Evolutionary conservation across 1,140 invertebrate species (phyloP), one percentile per base, ranked within the genome.

Genomic region (Calliopsis andreniformis): DNA sequence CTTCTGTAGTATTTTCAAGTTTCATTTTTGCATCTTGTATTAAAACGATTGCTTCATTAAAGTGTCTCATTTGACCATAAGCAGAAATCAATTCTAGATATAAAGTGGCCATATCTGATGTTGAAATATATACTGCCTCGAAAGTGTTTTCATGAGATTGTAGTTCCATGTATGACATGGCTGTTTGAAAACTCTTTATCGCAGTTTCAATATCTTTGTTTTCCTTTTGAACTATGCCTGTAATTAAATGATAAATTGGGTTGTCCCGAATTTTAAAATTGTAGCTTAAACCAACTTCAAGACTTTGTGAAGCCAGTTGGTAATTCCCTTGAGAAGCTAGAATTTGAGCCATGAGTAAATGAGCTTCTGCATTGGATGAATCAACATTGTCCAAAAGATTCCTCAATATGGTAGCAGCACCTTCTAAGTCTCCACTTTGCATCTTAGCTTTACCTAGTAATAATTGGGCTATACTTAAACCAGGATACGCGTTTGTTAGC

Each of bases 191-290:
- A 70, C 95, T 96, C 64, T 95, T 94, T 59, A 97, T 93, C 0
- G 96, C 95, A 64, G 96, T 95, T 47, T 95, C 93, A 5, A 95
- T 89, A 81, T 98, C 94, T 30, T 94, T 94, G 70, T 95, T 93
- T 84, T 96, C 94, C 86, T 96, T 98, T 56, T 97, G 94, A 51
- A 99, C 95, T 28, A 96, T 92, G 0, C 97, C 97, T 82, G 95
- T 94, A 0, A 98, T 94, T 53, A 98, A 93, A 92, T 99, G 96
- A 89, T 97, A 99, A 83, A 98, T 92, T 0, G 98, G 97, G 90
- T 97, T 96, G 70, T 99, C 97, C 82, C 97, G 91, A 0, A 98
- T 95, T 91, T 97, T 95, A 87, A 99, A 98, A 91, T 98, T 97
- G 87, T 96, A 96, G 86, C 97, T 98, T 0, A 99, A 91, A 70